Percentiles rank a stretch among this genome's conserved stretches.
These are phyloP conservation scores for Neomorphus geoffroyi DNA, from an alignment of 2,797 vertebrate genomes.

Conservation along the genomic window DNA sequence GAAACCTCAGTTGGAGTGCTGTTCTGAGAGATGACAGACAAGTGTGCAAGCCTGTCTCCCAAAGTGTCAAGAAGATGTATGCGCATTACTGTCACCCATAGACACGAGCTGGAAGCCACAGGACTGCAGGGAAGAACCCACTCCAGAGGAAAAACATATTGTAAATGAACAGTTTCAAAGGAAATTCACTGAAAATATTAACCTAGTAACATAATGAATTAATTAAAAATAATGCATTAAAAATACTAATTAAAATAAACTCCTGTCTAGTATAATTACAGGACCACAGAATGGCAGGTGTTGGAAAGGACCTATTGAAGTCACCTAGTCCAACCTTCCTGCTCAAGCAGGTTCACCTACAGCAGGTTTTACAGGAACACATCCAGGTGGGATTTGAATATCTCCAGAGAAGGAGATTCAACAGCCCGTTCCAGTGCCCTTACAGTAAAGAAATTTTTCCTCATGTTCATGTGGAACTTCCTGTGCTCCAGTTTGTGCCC, in stretches of 20 bases:
- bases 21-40: background rate
- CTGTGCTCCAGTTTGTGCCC: too few relatives aligned
- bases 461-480: too few relatives aligned
- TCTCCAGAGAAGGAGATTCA: too few relatives aligned
- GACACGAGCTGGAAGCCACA: background rate
- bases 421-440: too few relatives aligned
- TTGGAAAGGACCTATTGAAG: too few relatives aligned
- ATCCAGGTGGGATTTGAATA: too few relatives aligned
- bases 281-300: too few relatives aligned
- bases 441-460: too few relatives aligned
- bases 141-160: background rate
- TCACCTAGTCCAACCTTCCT: too few relatives aligned
- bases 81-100: accelerated
- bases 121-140: background rate
- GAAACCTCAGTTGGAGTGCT: background rate
- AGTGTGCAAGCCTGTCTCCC: background rate
- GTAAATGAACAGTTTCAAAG: background rate
- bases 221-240: background rate
- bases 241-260: background rate
- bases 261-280: background rate
- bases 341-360: too few relatives aligned
- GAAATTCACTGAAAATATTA: background rate
- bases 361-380: too few relatives aligned
- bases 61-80: background rate
- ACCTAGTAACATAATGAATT: background rate